Evolutionary conservation across 30 jellyfish, hydroid and myxozoan species (phyloP), one percentile per base, ranked within the genome.

Genomic region (Calvadosia cruxmelitensis): DNA sequence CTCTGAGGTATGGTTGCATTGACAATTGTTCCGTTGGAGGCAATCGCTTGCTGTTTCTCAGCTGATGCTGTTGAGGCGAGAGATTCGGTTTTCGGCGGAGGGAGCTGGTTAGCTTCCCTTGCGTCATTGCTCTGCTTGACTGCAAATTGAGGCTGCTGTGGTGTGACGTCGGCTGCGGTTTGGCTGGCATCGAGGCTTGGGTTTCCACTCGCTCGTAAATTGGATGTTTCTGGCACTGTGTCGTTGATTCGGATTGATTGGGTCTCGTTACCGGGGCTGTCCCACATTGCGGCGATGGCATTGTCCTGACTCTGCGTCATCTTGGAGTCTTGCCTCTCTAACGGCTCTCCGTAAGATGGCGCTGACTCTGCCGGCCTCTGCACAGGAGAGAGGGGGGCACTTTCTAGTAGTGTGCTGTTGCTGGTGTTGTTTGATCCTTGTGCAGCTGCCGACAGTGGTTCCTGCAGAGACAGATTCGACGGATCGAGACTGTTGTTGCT

Each of bases 241-340:
- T 10, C 16, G 61, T 10, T 49, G 13, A 10, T 49, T 49, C 61
- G n/a, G 13, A 49, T n/a, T 49, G n/a, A 57, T 84, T 83, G 2
- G 93, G 77, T 29, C 66, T 66, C 76, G 70, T 84, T 3, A 77
- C 80, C n/a, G 69, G 79, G 1, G 79, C 72, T 75, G 25, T 57
- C 86, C 16, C 35, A 24, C 1, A 27, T 68, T 10, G 90, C 57
- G 25, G 82, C n/a, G 16, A 49, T 13, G 61, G 61, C 16, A 13
- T 10, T n/a, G 13, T 13, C 61, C n/a, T 49, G 61, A n/a, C 16
- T 49, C 61, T 49, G 13, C 16, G 61, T 49, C n/a, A 49, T 49
- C 61, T n/a, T 49, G 13, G 61, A 49, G n/a, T 49, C 16, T 10
- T n/a, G 16, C 61, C n/a, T n/a, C n/a, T 49, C 61, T 49, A 10